Conservation (phyloP, 1,140 invertebrate species). For the Orussus abietinus region DNA sequence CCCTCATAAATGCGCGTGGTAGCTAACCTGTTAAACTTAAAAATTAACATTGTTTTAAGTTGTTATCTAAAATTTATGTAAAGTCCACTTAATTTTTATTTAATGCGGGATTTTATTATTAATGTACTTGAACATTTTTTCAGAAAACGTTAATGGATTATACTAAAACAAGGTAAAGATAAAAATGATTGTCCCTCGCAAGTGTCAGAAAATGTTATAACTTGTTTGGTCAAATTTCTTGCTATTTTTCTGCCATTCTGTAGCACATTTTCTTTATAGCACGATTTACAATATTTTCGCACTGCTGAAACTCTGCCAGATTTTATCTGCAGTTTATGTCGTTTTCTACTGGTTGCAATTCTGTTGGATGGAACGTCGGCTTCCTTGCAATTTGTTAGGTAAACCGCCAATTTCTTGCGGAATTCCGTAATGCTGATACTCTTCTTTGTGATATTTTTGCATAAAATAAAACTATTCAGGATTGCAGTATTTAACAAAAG, state of each 20-base stretch:
- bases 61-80: constrained; percentile 9
- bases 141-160: constrained; percentile 15
- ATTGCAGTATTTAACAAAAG: constrained; percentile 36
- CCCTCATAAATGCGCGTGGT: too few relatives aligned
- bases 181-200: constrained; percentile 15
- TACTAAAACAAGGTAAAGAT: constrained; percentile 17
- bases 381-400: constrained; percentile 9
- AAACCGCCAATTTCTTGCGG: constrained; percentile 6
- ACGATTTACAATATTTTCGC: constrained; percentile 18
- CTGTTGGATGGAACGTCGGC: constrained; percentile 9
- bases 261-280: constrained; percentile 16
- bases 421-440: constrained; percentile 14
- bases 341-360: constrained; percentile 13
- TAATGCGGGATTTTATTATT: constrained; percentile 5
- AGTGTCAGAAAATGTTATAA: constrained; percentile 16
- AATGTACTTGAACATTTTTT: too few relatives aligned
- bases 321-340: constrained; percentile 14
- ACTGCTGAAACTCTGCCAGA: constrained; percentile 12
- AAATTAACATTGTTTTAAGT: constrained; percentile 4
- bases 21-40: neutral
- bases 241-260: constrained; percentile 11
- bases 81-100: constrained; percentile 6
- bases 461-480: constrained; percentile 14
- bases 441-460: constrained; percentile 15
- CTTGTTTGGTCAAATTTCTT: constrained; percentile 11